Percentiles rank a stretch among this genome's conserved stretches.
Conservation (phyloP, 2,113 vertebrate species). For the Neopipo cinnamomea region DNA sequence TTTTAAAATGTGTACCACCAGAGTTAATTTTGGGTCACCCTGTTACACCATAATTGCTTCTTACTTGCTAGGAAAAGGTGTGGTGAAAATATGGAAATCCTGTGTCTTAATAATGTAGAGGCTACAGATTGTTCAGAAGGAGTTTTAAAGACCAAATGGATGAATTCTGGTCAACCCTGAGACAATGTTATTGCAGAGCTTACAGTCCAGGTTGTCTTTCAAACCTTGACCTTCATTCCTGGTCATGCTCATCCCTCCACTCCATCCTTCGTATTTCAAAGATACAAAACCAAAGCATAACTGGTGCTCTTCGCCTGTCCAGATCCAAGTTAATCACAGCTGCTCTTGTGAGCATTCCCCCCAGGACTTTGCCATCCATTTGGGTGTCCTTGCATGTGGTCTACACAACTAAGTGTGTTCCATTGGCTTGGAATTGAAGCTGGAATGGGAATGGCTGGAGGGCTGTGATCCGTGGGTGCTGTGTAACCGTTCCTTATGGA, state of each 20-base stretch:
- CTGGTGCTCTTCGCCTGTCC: background rate
- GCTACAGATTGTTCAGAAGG: background rate
- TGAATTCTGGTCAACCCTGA: background rate
- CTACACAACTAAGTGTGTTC: fast-evolving
- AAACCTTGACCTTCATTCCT: background rate
- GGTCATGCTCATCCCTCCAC: background rate
- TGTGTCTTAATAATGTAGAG: background rate
- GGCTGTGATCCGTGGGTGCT: background rate
- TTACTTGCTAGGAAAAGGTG: background rate
- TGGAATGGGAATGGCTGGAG: background rate
- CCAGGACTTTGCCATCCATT: background rate
- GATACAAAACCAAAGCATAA: background rate
- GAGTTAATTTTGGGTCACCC: background rate
- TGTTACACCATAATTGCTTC: background rate
- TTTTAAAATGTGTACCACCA: background rate
- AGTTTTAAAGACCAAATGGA: background rate
- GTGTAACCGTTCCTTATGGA: fast-evolving
- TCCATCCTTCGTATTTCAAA: background rate
- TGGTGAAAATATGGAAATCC: background rate
- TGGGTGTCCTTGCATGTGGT: background rate
- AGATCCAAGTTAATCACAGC: too few relatives aligned
- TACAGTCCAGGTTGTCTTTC: background rate
- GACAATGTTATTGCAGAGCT: background rate
- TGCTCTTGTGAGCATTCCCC: fast-evolving
- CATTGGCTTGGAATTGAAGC: background rate